These are phyloP conservation scores for Diaphora mendica DNA, from an alignment of 2,888 invertebrate species.

Conservation along the genomic window DNA sequence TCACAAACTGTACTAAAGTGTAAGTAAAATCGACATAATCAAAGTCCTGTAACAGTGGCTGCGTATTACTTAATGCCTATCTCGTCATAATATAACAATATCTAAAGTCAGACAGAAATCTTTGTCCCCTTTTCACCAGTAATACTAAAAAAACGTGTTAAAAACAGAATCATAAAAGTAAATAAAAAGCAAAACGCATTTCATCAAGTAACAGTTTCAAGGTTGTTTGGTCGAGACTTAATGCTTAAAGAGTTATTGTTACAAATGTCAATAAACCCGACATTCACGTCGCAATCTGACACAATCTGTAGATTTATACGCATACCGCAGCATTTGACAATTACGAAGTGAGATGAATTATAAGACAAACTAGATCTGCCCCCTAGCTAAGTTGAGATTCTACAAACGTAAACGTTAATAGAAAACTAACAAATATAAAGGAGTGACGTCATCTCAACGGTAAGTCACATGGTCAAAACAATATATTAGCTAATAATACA, in stretches of 20 bases:
- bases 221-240: not conserved
- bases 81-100: no score
- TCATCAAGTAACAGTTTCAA: not conserved
- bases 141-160: not conserved
- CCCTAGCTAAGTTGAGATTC: no score
- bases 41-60: no score
- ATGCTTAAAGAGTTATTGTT: not conserved
- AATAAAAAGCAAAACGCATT: not conserved
- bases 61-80: no score
- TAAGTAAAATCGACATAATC: no score
- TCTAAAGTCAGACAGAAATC: not conserved
- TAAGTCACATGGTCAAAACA: no score
- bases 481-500: no score
- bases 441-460: no score
- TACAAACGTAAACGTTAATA: no score
- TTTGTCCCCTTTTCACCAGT: not conserved
- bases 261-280: slow-evolving; percentile 5
- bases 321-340: not conserved
- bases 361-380: no score
- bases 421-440: no score
- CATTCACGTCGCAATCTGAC: not conserved
- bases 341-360: not conserved
- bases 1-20: no score
- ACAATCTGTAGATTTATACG: not conserved
- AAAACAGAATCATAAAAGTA: not conserved